Percentiles rank a stretch among this genome's conserved stretches.
Conservation (phyloP, 2,888 invertebrate genomes). For the Pomacea canaliculata region DNA sequence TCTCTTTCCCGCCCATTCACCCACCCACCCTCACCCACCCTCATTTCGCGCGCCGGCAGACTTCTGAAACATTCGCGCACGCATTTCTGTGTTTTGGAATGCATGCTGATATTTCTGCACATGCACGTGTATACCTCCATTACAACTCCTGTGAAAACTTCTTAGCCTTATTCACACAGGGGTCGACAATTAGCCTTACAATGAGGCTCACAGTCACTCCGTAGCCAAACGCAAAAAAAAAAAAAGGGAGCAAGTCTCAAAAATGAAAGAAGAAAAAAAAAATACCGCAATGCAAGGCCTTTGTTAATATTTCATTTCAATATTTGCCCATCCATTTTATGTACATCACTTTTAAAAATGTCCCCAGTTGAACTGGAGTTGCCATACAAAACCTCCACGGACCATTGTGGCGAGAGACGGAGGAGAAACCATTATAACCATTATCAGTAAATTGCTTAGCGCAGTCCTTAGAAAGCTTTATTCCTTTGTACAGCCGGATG, state of each 20-base stretch:
- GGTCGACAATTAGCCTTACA: too few relatives aligned
- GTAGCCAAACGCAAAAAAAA: too few relatives aligned
- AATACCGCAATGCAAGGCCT: constrained; percentile 5
- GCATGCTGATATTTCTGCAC: too few relatives aligned
- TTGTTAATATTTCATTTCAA: constrained; percentile 26
- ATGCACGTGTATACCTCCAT: too few relatives aligned
- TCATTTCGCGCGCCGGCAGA: too few relatives aligned
- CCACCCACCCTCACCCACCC: too few relatives aligned
- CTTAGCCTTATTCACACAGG: too few relatives aligned
- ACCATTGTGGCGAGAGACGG: constrained; percentile 6
- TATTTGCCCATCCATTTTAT: constrained; percentile 27
- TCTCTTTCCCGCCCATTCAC: too few relatives aligned
- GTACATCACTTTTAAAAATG: constrained; percentile 21
- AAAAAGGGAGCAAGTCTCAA: not conserved
- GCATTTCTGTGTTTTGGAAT: too few relatives aligned
- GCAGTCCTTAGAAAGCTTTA: not conserved
- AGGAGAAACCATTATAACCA: constrained; percentile 21
- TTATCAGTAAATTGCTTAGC: constrained; percentile 15
- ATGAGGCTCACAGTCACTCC: too few relatives aligned
- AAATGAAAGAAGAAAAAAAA: not conserved
- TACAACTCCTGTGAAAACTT: too few relatives aligned
- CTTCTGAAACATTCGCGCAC: too few relatives aligned
- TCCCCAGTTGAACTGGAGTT: constrained; percentile 18
- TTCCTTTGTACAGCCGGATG: not conserved
- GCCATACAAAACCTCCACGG: constrained; percentile 2